These are phyloP conservation scores for Punctoribates punctum DNA, from an alignment of 2,888 invertebrate species.

Conservation along the genomic window DNA sequence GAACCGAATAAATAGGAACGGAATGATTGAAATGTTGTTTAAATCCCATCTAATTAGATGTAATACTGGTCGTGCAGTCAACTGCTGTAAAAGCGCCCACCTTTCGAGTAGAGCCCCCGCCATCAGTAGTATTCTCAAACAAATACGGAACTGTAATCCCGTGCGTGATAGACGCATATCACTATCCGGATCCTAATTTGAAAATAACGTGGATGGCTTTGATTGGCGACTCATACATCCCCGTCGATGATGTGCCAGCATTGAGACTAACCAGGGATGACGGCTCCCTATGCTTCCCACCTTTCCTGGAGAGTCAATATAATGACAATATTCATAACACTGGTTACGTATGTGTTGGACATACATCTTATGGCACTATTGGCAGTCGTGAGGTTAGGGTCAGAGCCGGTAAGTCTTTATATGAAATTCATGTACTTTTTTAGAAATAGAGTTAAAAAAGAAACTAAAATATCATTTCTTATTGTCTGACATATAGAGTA, in stretches of 20 bases:
- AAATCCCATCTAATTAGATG: conserved; percentile 9
- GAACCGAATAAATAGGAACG: background rate
- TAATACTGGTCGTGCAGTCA: background rate
- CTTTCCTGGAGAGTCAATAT: conserved; percentile 19
- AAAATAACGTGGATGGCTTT: conserved; percentile 27
- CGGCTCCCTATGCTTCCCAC: conserved; percentile 40
- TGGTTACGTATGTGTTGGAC: background rate
- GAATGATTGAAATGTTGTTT: background rate
- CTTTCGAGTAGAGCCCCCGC: conserved; percentile 19
- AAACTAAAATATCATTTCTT: background rate
- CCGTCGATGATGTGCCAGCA: conserved; percentile 28
- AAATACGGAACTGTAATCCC: conserved; percentile 39
- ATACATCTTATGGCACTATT: background rate
- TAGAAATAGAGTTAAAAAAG: background rate
- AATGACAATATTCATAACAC: conserved; percentile 28
- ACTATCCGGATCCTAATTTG: background rate
- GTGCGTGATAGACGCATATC: conserved; percentile 4
- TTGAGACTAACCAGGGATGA: conserved; percentile 33
- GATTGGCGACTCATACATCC: conserved; percentile 12
- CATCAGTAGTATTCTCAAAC: conserved; percentile 31
- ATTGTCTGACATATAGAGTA: background rate
- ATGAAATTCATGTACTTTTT: background rate
- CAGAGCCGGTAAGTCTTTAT: conserved; percentile 18
- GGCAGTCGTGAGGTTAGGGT: conserved; percentile 21
- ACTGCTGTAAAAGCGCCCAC: background rate